Conservation (phyloP, 2,797 vertebrate genomes). For the Gobio occitaniae region DNA sequence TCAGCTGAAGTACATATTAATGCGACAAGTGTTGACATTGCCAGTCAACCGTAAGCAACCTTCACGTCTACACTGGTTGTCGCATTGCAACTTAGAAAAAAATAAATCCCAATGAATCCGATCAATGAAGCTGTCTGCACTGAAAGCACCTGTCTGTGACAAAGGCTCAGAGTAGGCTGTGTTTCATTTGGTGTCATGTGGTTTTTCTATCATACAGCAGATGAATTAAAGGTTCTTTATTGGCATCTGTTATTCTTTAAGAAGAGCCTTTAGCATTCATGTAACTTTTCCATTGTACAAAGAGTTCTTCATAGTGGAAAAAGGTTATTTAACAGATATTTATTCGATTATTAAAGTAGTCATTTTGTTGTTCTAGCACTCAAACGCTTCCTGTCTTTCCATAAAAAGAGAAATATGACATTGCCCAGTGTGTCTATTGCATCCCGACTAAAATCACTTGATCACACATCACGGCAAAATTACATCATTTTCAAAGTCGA, state of each 20-base stretch:
- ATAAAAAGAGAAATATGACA: background rate
- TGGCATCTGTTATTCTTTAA: background rate
- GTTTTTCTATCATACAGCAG: background rate
- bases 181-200: too few species aligned
- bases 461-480: background rate
- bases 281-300: too few species aligned
- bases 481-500: background rate
- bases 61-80: background rate
- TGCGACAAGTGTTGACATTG: background rate
- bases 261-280: too few species aligned
- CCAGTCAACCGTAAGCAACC: background rate
- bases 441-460: background rate
- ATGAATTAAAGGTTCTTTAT: background rate
- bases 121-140: constrained; percentile 11
- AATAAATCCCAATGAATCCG: background rate
- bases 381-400: background rate
- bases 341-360: too few species aligned
- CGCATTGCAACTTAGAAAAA: background rate
- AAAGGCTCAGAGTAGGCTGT: background rate
- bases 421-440: background rate
- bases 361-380: too few species aligned
- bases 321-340: too few species aligned
- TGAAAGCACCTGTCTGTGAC: background rate
- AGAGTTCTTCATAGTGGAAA: too few species aligned
- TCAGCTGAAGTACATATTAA: background rate